A percentile compares a stretch with the other conserved stretches of the same genome.
These are phyloP conservation scores for Chlorocebus sabaeus DNA, from an alignment of 2,113 vertebrate species.

Conservation along the genomic window DNA sequence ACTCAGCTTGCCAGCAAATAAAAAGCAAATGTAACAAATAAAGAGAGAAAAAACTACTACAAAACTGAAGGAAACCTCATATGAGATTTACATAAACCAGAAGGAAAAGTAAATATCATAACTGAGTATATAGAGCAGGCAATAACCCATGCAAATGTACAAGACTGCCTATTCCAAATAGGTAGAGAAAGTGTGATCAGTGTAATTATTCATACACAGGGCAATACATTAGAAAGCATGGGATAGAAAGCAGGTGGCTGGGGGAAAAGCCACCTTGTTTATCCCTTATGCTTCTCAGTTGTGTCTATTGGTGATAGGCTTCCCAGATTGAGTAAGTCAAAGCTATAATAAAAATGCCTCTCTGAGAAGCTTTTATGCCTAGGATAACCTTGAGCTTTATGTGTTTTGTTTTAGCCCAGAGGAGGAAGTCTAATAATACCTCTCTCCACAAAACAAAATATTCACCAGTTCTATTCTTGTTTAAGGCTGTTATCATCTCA, in stretches of 20 bases:
- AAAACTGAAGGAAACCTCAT: background rate
- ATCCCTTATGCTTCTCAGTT: conserved; percentile 28
- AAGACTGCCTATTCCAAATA: background rate
- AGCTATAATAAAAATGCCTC: conserved; percentile 46
- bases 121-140: background rate
- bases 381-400: conserved; percentile 36
- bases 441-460: conserved; percentile 39
- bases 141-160: background rate
- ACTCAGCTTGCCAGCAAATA: background rate
- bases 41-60: background rate
- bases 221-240: conserved; percentile 18
- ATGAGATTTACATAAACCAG: background rate
- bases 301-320: conserved; percentile 35
- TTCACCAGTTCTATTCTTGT: conserved; percentile 11
- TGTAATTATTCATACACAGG: background rate
- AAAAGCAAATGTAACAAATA: conserved; percentile 40
- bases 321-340: conserved; percentile 23
- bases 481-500: conserved; percentile 20
- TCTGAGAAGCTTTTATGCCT: conserved; percentile 4
- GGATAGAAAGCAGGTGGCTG: conserved; percentile 41
- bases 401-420: background rate
- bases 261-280: conserved; percentile 47
- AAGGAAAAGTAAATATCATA: background rate
- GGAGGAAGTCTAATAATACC: conserved; percentile 47
- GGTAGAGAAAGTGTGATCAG: background rate